A percentile compares a stretch with the other conserved stretches of the same genome.
Conservation (phyloP, 1,140 invertebrate species). For the Drosophila pseudoananassae region DNA sequence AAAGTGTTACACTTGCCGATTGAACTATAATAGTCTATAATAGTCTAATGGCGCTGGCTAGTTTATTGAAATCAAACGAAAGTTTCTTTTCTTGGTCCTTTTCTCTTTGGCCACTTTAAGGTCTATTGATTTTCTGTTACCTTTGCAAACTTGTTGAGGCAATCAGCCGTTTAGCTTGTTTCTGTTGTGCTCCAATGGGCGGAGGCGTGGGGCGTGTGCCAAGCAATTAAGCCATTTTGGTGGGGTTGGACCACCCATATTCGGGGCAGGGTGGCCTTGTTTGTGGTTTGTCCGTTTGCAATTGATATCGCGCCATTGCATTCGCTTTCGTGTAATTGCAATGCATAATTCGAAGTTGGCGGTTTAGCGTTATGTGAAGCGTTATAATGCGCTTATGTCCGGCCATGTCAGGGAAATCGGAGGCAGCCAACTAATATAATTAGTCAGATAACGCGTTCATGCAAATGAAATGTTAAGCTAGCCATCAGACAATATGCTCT, state of each 20-base stretch:
- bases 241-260: neutral
- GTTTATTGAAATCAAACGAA: too few species aligned
- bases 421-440: constrained; percentile 71
- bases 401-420: constrained; percentile 32
- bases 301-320: constrained; percentile 73
- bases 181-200: neutral
- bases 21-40: too few species aligned
- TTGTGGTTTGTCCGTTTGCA: constrained; percentile 18
- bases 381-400: constrained; percentile 74
- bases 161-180: constrained; percentile 16
- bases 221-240: constrained; percentile 72
- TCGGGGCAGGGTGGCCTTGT: constrained; percentile 6
- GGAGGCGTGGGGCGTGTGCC: constrained; percentile 27
- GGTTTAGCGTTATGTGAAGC: constrained; percentile 61
- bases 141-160: constrained; percentile 65
- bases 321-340: constrained; percentile 63
- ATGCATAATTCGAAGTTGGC: constrained; percentile 68
- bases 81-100: neutral
- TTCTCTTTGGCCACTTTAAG: constrained; percentile 8
- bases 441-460: constrained; percentile 63
- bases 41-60: too few species aligned
- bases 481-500: constrained; percentile 10
- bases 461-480: constrained; percentile 50
- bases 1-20: too few species aligned
- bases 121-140: constrained; percentile 73